Conservation (phyloP, 2,113 vertebrate genomes). For the Lichenostomus cassidix region DNA sequence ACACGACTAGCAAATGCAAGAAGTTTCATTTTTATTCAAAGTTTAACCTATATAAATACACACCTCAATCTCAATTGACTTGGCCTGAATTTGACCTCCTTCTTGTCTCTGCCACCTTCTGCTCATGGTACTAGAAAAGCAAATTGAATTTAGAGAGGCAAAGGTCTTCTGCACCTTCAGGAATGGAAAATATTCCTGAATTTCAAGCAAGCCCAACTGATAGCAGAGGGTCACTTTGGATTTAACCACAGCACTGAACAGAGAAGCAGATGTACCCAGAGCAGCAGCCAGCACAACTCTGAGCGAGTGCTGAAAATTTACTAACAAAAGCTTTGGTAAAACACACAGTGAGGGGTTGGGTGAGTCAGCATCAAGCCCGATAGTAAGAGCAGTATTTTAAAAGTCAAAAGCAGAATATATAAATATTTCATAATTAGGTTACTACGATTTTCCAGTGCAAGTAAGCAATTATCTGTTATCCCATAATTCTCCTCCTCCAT, state of each 20-base stretch:
- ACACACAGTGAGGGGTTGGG: neutral
- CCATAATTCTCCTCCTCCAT: neutral
- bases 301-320: neutral
- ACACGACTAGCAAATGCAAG: neutral
- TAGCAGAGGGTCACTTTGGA: neutral
- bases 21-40: neutral
- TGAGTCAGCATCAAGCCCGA: neutral
- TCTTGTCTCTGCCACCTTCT: neutral
- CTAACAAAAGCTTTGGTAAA: neutral
- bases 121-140: neutral
- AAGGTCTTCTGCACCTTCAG: neutral
- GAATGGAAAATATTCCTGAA: neutral
- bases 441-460: neutral
- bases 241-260: neutral
- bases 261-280: neutral
- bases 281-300: neutral
- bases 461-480: neutral
- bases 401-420: neutral
- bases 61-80: neutral
- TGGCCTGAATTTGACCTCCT: slow-evolving; percentile 11
- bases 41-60: neutral
- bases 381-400: neutral
- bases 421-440: neutral
- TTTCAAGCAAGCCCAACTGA: neutral
- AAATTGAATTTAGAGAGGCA: neutral